Conservation (phyloP, 2,797 vertebrate species). For the Falco concolor region DNA sequence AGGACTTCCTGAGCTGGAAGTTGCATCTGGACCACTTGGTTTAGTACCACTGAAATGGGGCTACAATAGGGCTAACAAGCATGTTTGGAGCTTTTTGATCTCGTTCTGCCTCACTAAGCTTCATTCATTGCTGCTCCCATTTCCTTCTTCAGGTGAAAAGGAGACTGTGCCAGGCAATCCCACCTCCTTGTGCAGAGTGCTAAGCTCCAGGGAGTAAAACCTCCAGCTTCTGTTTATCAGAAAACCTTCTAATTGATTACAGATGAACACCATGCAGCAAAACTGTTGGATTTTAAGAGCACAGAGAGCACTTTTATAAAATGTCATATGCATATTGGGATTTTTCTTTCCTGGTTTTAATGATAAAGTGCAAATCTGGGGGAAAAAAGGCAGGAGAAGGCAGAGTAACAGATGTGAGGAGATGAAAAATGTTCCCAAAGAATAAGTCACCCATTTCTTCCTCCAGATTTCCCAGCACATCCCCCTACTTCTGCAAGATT, state of each 20-base stretch:
- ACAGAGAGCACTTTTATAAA: constrained; percentile 61
- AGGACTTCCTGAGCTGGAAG: constrained; percentile 28
- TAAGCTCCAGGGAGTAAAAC: constrained; percentile 61
- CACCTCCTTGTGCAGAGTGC: neutral
- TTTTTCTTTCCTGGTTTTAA: constrained; percentile 54
- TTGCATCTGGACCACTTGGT: constrained; percentile 31
- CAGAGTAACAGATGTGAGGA: constrained; percentile 10
- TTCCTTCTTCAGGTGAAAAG: constrained; percentile 50
- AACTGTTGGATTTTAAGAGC: constrained; percentile 59
- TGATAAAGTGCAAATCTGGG: constrained; percentile 45
- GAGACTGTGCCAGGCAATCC: constrained; percentile 48
- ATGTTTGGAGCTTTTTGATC: constrained; percentile 17
- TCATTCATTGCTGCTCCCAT: neutral
- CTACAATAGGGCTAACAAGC: neutral
- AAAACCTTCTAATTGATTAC: constrained; percentile 61
- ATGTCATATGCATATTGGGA: constrained; percentile 59
- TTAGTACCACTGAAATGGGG: neutral
- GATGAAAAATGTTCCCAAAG: neutral
- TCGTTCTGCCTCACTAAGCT: constrained; percentile 19
- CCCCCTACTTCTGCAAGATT: neutral
- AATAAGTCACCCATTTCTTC: neutral
- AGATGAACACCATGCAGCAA: constrained; percentile 6
- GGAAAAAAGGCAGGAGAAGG: neutral
- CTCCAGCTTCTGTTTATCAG: constrained; percentile 58
- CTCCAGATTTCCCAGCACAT: neutral